phyloP scores from a whole-genome alignment of 2,797 vertebrate genomes.

The Huso huso region DNA sequence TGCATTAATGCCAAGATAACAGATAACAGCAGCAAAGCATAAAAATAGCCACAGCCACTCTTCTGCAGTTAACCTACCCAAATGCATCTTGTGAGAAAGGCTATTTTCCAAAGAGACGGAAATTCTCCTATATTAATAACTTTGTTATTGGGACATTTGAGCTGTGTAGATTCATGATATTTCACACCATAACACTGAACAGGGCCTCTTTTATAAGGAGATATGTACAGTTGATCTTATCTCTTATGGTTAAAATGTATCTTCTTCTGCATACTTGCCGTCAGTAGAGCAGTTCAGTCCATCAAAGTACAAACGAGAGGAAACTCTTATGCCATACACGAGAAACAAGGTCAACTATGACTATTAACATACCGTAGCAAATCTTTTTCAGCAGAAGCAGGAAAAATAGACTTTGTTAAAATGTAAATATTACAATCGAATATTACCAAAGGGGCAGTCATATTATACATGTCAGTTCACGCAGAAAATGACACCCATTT shows the following conservation, averaged over 20 bases:
- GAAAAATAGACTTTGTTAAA: too few relatives aligned
- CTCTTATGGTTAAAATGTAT: neutral
- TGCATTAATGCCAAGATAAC: neutral
- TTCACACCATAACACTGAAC: too few relatives aligned
- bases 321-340: too few relatives aligned
- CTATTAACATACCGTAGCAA: too few relatives aligned
- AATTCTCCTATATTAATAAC: neutral
- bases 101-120: neutral
- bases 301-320: neutral
- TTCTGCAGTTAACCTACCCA: neutral
- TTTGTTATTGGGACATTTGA: neutral
- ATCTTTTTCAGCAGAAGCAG: too few relatives aligned
- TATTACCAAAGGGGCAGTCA: too few relatives aligned
- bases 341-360: too few relatives aligned
- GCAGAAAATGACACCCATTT: too few relatives aligned
- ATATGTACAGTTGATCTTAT: neutral
- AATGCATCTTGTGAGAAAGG: neutral
- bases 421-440: too few relatives aligned
- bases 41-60: neutral
- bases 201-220: too few relatives aligned
- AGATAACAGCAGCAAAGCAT: neutral
- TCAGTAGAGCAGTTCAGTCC: neutral
- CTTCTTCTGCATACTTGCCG: neutral
- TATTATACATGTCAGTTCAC: too few relatives aligned
- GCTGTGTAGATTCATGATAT: too few relatives aligned